Evolutionary conservation across 2,113 vertebrate genomes (phyloP).

Genomic region (Hypomesus transpacificus): DNA sequence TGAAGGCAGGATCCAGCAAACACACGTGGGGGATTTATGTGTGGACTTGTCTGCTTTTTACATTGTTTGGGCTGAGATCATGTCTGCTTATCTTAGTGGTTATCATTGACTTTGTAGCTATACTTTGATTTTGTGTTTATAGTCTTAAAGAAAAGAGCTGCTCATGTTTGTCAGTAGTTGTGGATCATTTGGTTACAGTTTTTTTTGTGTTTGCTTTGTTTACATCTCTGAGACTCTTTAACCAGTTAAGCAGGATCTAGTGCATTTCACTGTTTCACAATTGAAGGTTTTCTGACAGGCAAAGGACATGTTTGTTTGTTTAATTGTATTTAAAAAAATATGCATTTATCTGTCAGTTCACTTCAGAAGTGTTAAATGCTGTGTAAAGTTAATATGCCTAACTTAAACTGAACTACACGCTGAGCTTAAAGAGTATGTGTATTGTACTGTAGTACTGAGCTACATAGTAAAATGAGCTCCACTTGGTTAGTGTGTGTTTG

Average conservation of each 20-base stretch:
- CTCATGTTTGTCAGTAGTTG: constrained; percentile 13
- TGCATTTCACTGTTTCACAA: constrained; percentile 32
- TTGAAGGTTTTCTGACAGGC: constrained; percentile 35
- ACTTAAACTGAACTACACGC: no score
- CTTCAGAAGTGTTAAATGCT: neutral
- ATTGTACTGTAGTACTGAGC: neutral
- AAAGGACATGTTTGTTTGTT: constrained; percentile 24
- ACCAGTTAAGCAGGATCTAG: constrained; percentile 55
- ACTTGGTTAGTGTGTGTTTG: constrained; percentile 22
- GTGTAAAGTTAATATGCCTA: no score
- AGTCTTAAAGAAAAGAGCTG: neutral
- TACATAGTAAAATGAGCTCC: neutral
- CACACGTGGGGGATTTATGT: constrained; percentile 21
- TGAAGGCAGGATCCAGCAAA: constrained; percentile 10
- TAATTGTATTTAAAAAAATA: neutral
- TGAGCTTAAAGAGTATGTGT: neutral
- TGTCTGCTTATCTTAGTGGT: neutral
- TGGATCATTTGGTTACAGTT: neutral
- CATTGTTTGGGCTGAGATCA: neutral
- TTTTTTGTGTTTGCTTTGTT: constrained; percentile 52
- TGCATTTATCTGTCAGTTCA: constrained; percentile 12
- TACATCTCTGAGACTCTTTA: constrained; percentile 52
- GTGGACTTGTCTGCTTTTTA: constrained; percentile 5
- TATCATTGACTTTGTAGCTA: constrained; percentile 8
- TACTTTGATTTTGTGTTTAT: constrained; percentile 5